phyloP scores from a whole-genome alignment of 2,888 invertebrate genomes.

The Syrista parreyssii region DNA sequence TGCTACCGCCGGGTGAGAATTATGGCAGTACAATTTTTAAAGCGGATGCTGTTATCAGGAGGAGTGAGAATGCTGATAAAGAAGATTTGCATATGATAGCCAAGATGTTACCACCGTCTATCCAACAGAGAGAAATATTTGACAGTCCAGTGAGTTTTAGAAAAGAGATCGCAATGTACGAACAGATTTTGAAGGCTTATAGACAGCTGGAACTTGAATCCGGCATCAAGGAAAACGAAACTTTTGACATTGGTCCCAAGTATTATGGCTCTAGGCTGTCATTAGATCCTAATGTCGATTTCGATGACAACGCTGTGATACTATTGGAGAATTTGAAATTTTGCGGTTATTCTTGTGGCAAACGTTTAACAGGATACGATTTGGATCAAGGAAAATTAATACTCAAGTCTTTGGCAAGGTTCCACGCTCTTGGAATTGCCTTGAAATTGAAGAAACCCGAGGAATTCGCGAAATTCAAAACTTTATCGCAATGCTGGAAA shows the following conservation, averaged over 20 bases:
- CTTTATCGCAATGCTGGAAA: neutral
- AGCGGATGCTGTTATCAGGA: constrained; percentile 39
- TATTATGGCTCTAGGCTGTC: constrained; percentile 70
- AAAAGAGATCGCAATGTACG: constrained; percentile 71
- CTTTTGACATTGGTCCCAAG: constrained; percentile 69
- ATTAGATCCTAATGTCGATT: constrained; percentile 41
- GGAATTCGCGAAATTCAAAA: constrained; percentile 41
- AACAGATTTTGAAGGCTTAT: constrained; percentile 67
- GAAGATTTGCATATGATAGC: constrained; percentile 69
- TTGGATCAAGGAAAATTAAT: constrained; percentile 66
- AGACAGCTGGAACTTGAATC: constrained; percentile 67
- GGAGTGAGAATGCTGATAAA: constrained; percentile 27
- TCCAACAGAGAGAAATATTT: constrained; percentile 68
- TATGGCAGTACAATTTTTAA: constrained; percentile 73
- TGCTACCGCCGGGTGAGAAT: constrained; percentile 70
- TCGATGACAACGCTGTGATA: constrained; percentile 71
- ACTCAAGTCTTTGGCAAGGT: constrained; percentile 68
- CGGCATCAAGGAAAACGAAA: constrained; percentile 66
- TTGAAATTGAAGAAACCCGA: constrained; percentile 61
- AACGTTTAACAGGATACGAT: constrained; percentile 69
- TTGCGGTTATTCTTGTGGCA: constrained; percentile 68
- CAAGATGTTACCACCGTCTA: constrained; percentile 71
- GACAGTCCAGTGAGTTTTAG: constrained; percentile 70
- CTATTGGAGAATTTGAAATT: constrained; percentile 71
- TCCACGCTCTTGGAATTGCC: constrained; percentile 72